Evolutionary conservation across 2,888 invertebrate genomes (phyloP).

Genomic region (Dynastes tityus): DNA sequence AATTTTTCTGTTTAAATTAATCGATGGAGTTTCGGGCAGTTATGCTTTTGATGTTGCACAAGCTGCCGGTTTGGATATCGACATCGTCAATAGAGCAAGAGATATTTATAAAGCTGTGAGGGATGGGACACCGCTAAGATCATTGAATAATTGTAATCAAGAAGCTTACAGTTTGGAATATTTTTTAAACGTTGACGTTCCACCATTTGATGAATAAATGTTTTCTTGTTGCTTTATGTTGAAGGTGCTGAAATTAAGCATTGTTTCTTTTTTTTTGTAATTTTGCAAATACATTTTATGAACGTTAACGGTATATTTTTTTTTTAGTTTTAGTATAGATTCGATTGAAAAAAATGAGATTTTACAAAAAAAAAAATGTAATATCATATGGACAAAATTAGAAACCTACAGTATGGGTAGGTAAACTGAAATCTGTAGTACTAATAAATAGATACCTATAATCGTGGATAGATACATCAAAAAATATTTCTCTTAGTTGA

Average conservation of each 20-base stretch:
- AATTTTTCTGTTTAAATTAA: constrained; percentile 79
- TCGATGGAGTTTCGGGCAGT: constrained; percentile 76
- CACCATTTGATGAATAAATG: constrained; percentile 36
- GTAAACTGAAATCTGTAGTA: no score
- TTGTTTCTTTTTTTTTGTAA: no score
- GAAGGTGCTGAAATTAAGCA: neutral
- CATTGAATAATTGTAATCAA: constrained; percentile 11
- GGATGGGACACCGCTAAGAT: constrained; percentile 52
- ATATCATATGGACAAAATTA: no score
- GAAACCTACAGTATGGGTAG: no score
- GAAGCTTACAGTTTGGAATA: constrained; percentile 9
- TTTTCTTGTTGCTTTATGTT: neutral
- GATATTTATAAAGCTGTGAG: constrained; percentile 69
- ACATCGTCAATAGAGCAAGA: constrained; percentile 73
- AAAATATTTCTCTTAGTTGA: no score
- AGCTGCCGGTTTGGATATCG: constrained; percentile 73
- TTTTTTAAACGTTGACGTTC: constrained; percentile 47
- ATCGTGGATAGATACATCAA: no score
- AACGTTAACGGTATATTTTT: no score
- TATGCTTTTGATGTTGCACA: constrained; percentile 80
- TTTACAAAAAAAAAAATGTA: no score
- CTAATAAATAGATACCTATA: no score
- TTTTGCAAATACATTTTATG: no score
- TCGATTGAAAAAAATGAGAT: no score
- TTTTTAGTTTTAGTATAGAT: no score